Base-by-base conservation (phyloP, 2,888 invertebrate genomes). In the Himalopsyche japonica region DNA sequence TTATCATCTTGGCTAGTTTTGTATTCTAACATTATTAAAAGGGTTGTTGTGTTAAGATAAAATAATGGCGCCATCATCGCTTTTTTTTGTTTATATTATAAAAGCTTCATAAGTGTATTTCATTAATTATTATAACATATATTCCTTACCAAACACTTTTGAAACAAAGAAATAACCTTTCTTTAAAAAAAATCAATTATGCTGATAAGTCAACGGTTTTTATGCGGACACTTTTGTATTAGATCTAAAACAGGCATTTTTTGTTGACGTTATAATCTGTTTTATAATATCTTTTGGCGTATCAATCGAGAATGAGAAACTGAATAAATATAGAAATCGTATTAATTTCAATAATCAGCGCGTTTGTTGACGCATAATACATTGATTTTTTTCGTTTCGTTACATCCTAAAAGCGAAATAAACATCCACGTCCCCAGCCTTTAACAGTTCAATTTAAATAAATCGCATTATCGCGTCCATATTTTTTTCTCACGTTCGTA, bases 371-470 rank as follows among this genome's bases (percentile, higher is more conserved):
- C 70, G 70, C 70, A 70, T 30, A 70, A 70, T 70, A 70, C 70
- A 70, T 70, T 70, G 70, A 70, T 70, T 70, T 43, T 15, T 70
- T 70, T 70, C 70, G 27, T 70, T 70, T 70, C 70, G 70, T 30
- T 70, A 27, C 70, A 27, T 30, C 30, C 30, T 70, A 70, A 70
- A 70, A 27, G 27, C 70, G 70, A 70, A 70, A 70, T 70, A 70
- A 70, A 70, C 70, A 70, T 70, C 70, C 70, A 70, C 70, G 30
- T 70, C 30, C 27, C 70, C 70, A 30, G 70, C 70, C 70, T 70
- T 70, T 70, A 70, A 70, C 70, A 70, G 70, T 70, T 70, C 70
- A 70, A 70, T 70, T 70, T 70, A 70, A 70, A 70, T 70, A 70
- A 70, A 70, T 70, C 70, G 70, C 70, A 70, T 70, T 70, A 70